A percentile compares a stretch with the other conserved stretches of the same genome.
Evolutionary conservation across 1,140 invertebrate species (phyloP).

Genomic region (Philotrypesis tridentata): DNA sequence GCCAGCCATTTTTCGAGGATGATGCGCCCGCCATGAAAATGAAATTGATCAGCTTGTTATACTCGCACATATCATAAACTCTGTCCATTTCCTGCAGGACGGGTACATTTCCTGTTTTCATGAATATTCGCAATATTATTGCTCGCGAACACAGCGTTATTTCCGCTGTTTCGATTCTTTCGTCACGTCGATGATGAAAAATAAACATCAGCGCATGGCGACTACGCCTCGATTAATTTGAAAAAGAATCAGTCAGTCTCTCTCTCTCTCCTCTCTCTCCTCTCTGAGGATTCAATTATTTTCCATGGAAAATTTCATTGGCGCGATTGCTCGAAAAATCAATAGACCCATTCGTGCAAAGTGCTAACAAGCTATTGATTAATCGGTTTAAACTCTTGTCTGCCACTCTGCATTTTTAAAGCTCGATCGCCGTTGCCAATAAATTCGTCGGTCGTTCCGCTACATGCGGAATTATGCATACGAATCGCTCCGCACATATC

Average conservation of each 20-base stretch:
- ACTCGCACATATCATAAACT: background rate
- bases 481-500: no score
- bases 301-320: background rate
- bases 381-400: background rate
- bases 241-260: background rate
- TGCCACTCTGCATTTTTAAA: background rate
- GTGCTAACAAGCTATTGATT: background rate
- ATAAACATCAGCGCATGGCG: no score
- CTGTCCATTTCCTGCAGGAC: background rate
- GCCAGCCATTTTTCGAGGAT: background rate
- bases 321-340: background rate
- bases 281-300: no score
- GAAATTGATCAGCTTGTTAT: background rate
- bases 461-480: no score
- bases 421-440: background rate
- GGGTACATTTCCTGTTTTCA: background rate
- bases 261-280: no score
- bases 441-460: background rate
- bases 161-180: no score
- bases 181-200: no score
- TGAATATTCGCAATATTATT: background rate
- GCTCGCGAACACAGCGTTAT: background rate
- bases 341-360: background rate
- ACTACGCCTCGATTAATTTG: background rate
- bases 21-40: background rate